A percentile compares a stretch with the other conserved stretches of the same genome.
These are phyloP conservation scores for Lymantria dispar DNA, from an alignment of 2,888 invertebrate genomes.

Conservation along the genomic window DNA sequence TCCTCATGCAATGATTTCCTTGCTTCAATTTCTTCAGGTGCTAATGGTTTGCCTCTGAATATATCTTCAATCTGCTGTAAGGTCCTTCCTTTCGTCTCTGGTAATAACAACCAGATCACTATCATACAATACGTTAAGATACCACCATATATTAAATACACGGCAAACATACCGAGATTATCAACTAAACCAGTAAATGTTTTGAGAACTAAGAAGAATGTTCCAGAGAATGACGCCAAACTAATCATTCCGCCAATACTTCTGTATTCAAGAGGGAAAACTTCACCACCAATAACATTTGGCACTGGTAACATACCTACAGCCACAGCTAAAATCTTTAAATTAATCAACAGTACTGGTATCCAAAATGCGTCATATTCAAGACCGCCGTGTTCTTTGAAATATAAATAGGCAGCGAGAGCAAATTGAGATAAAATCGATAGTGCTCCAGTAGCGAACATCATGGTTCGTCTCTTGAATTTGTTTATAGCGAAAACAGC, in stretches of 20 bases:
- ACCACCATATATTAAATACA: slow-evolving; percentile 81
- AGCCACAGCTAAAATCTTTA: slow-evolving; percentile 77
- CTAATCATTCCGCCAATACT: slow-evolving; percentile 84
- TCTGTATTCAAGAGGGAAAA: slow-evolving; percentile 83
- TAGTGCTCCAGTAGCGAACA: slow-evolving; percentile 79
- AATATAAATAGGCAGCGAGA: slow-evolving; percentile 66
- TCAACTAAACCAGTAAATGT: slow-evolving; percentile 78
- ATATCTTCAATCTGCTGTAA: slow-evolving; percentile 84
- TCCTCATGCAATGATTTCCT: slow-evolving; percentile 41
- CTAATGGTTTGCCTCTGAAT: slow-evolving; percentile 52
- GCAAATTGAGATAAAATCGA: slow-evolving; percentile 80
- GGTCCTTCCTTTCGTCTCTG: slow-evolving; percentile 85
- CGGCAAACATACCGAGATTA: slow-evolving; percentile 72
- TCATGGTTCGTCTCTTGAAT: slow-evolving; percentile 81
- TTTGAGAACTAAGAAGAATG: slow-evolving; percentile 84
- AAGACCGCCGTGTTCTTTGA: slow-evolving; percentile 34
- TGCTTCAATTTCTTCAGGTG: slow-evolving; percentile 29
- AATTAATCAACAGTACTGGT: slow-evolving; percentile 68
- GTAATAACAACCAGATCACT: slow-evolving; percentile 78
- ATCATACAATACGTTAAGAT: slow-evolving; percentile 72
- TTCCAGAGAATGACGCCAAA: slow-evolving; percentile 74
- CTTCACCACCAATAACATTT: slow-evolving; percentile 86
- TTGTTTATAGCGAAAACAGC: slow-evolving; percentile 82
- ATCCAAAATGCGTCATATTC: slow-evolving; percentile 57
- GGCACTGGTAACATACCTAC: slow-evolving; percentile 84